These are phyloP conservation scores for Drosophila paucipuncta DNA, from an alignment of 2,888 invertebrate genomes.

Conservation along the genomic window DNA sequence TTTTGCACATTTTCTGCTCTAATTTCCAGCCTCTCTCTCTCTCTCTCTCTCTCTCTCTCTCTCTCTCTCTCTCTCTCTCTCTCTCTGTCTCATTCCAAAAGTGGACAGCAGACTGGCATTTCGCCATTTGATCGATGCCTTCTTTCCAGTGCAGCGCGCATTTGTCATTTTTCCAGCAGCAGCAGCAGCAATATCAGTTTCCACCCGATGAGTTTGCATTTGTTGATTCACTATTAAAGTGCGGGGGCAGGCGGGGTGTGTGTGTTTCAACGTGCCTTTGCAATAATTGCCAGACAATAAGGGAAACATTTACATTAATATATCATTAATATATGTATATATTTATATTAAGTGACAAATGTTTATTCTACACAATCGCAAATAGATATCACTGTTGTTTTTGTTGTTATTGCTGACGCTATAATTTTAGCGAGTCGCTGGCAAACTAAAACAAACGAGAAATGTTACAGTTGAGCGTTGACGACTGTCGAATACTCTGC, in stretches of 20 bases:
- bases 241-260: not conserved
- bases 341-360: constrained; percentile 19
- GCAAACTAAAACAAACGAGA: not conserved
- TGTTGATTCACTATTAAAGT: not conserved
- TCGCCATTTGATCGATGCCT: constrained; percentile 29
- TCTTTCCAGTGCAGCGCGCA: constrained; percentile 19
- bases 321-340: not conserved
- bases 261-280: constrained; percentile 1
- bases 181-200: constrained; percentile 17
- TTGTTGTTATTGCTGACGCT: constrained; percentile 2
- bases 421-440: constrained; percentile 10
- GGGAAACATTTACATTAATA: not conserved
- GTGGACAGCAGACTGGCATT: constrained; percentile 3
- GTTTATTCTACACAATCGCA: constrained; percentile 25
- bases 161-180: constrained; percentile 12
- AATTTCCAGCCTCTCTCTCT: not conserved
- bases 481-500: constrained; percentile 2
- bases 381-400: not conserved
- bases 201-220: constrained; percentile 12
- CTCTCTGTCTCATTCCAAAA: not conserved
- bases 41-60: not conserved
- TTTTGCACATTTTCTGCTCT: constrained; percentile 51
- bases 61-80: not conserved
- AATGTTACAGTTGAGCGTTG: not conserved
- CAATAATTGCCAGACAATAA: constrained; percentile 1